Evolutionary conservation across 1,140 invertebrate genomes (phyloP).

Genomic region (Brachionus asplanchnoidis): DNA sequence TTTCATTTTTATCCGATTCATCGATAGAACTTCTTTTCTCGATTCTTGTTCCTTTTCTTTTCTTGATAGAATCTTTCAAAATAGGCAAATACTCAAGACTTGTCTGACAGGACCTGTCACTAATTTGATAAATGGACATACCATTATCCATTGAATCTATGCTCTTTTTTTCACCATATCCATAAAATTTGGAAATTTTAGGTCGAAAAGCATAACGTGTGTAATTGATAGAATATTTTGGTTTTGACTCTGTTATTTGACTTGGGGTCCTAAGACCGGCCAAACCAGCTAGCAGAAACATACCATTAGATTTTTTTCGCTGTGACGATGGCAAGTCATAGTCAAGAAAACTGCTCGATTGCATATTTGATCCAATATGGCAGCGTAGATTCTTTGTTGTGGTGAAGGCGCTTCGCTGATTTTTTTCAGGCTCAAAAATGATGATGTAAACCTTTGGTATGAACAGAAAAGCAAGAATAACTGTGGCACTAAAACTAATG

Average conservation of each 20-base stretch:
- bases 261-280: neutral
- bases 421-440: constrained; percentile 69
- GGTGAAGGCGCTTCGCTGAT: constrained; percentile 71
- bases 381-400: constrained; percentile 69
- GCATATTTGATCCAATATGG: constrained; percentile 64
- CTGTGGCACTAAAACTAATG: constrained; percentile 67
- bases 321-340: neutral
- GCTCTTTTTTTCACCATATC: neutral
- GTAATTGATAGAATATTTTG: neutral
- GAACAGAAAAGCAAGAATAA: constrained; percentile 72
- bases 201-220: neutral
- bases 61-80: neutral
- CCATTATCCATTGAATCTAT: neutral
- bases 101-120: constrained; percentile 31
- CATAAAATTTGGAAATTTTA: neutral
- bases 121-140: constrained; percentile 13
- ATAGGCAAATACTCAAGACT: neutral
- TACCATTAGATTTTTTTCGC: neutral
- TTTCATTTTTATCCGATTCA: neutral
- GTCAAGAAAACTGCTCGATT: neutral
- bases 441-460: constrained; percentile 75
- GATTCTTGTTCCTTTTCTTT: neutral
- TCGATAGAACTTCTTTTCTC: neutral
- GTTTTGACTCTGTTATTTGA: neutral
- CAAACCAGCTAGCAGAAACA: neutral